A percentile compares a stretch with the other conserved stretches of the same genome.
These are phyloP conservation scores for Aphaenogaster rudis DNA, from an alignment of 1,140 invertebrate species.

Conservation along the genomic window DNA sequence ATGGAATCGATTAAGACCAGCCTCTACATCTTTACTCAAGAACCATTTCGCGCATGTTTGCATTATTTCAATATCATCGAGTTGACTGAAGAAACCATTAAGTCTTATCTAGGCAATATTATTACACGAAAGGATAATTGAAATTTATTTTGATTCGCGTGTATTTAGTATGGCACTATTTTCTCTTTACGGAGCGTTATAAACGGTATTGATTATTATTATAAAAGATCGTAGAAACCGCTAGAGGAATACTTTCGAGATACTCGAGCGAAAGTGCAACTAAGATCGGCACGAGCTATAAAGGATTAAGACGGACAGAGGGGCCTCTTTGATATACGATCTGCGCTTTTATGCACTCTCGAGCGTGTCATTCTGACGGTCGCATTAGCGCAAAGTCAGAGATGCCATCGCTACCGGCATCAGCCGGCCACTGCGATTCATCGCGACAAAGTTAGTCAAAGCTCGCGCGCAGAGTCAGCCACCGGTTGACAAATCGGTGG, in stretches of 20 bases:
- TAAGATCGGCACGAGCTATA: constrained; percentile 33
- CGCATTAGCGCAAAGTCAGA: constrained; percentile 70
- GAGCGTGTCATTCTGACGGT: constrained; percentile 67
- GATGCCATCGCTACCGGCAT: constrained; percentile 65
- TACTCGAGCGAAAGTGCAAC: not conserved
- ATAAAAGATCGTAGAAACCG: not conserved
- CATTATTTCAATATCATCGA: constrained; percentile 1
- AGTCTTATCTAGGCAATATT: constrained; percentile 5
- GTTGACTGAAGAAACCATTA: not conserved
- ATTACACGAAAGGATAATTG: not conserved
- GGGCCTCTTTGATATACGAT: constrained; percentile 47
- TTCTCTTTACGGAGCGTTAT: not conserved
- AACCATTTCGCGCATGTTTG: not conserved
- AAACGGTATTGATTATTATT: not conserved
- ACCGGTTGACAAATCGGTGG: constrained; percentile 76
- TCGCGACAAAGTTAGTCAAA: constrained; percentile 69
- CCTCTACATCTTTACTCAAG: not conserved
- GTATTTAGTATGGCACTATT: no score
- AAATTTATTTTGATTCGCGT: constrained; percentile 15
- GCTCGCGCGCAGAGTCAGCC: constrained; percentile 57
- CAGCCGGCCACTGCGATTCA: constrained; percentile 56
- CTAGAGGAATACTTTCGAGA: not conserved
- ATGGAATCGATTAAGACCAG: constrained; percentile 2
- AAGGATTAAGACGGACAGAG: constrained; percentile 37
- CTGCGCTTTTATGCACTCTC: constrained; percentile 63